A percentile compares a stretch with the other conserved stretches of the same genome.
Conservation (phyloP, 2,888 invertebrate species). For the Theodoxus fluviatilis region DNA sequence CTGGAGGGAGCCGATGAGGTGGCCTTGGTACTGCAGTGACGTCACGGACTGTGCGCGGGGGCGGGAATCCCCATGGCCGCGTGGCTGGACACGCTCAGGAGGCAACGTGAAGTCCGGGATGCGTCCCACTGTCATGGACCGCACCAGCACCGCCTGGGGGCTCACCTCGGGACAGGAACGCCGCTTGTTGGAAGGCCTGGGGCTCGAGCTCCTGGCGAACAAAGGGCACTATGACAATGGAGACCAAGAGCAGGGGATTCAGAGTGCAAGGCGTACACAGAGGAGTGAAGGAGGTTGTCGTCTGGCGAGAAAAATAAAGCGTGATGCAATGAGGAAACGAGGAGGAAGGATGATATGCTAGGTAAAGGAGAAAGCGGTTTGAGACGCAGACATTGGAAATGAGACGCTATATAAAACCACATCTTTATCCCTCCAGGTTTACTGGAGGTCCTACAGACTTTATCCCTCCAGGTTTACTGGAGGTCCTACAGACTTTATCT, state of each 20-base stretch:
- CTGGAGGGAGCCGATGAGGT: constrained; percentile 36
- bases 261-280: background rate
- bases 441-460: no score
- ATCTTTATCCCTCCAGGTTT: no score
- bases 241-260: background rate
- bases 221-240: background rate
- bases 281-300: background rate
- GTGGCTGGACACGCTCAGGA: constrained; percentile 46
- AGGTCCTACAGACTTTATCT: no score
- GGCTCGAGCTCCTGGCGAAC: constrained; percentile 37
- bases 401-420: no score
- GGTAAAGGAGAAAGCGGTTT: no score
- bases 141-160: constrained; percentile 33
- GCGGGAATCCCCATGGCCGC: no score
- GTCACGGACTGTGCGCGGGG: no score
- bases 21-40: constrained; percentile 33
- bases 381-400: no score
- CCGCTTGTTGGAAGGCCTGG: constrained; percentile 36
- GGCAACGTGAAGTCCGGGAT: constrained; percentile 45
- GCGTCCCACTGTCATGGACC: constrained; percentile 39
- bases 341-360: no score
- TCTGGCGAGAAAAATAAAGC: background rate
- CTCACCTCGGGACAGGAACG: constrained; percentile 40
- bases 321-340: background rate
- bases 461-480: no score